These are phyloP conservation scores for Anthopleura sola DNA, from an alignment of 64 coral and sea anemone species.

Conservation along the genomic window DNA sequence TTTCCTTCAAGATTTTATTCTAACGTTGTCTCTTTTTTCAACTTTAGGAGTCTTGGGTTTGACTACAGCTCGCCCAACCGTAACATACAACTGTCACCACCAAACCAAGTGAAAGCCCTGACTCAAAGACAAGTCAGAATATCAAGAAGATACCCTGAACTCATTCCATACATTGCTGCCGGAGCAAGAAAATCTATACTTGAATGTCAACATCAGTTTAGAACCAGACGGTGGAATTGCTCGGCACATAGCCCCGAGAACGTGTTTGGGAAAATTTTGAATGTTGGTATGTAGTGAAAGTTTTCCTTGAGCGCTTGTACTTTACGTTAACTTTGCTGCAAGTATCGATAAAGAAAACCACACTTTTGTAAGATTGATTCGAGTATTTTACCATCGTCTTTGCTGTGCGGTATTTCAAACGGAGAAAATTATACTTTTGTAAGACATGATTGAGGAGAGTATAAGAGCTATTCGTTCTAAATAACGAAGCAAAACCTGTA, in stretches of 20 bases:
- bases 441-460: too few species aligned
- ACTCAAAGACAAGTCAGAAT: slow-evolving; percentile 73
- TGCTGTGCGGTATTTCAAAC: too few species aligned
- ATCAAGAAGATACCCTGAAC: slow-evolving; percentile 66
- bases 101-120: slow-evolving; percentile 69
- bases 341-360: too few species aligned
- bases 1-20: background rate
- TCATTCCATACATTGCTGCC: slow-evolving; percentile 65
- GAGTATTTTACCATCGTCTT: too few species aligned
- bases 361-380: too few species aligned
- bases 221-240: slow-evolving; percentile 65
- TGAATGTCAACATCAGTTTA: slow-evolving; percentile 76
- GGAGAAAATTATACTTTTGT: too few species aligned
- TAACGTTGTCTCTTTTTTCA: background rate
- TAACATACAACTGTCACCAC: slow-evolving; percentile 80
- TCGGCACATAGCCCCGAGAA: slow-evolving; percentile 89
- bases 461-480: background rate
- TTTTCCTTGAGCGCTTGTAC: background rate
- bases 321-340: too few species aligned
- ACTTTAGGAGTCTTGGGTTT: slow-evolving; percentile 55
- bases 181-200: slow-evolving; percentile 71
- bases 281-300: slow-evolving; percentile 49
- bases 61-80: slow-evolving; percentile 48
- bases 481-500: too few species aligned
- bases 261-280: slow-evolving; percentile 89